Evolutionary conservation across 2,113 vertebrate species (phyloP).

Genomic region (Rhea americana): DNA sequence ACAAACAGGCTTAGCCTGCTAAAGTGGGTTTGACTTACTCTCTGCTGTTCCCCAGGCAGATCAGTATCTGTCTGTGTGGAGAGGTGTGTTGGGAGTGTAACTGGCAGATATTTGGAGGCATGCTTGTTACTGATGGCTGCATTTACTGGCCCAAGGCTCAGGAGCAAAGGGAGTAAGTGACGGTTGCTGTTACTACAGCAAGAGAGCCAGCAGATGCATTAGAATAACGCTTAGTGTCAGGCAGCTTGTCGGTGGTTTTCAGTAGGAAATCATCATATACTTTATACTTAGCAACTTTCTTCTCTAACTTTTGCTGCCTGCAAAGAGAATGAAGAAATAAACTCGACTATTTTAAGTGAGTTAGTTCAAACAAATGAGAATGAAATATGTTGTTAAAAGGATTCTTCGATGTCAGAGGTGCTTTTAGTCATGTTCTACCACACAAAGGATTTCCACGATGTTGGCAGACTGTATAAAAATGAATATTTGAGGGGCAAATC

Average conservation of each 20-base stretch:
- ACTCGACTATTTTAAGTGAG: not conserved
- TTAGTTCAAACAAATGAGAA: not conserved
- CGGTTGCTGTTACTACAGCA: not conserved
- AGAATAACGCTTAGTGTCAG: conserved; percentile 64
- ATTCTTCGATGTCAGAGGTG: not conserved
- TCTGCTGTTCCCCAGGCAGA: not conserved
- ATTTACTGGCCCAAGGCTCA: not conserved
- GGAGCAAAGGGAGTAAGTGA: not conserved
- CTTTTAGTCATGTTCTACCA: not conserved
- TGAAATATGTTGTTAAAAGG: not conserved
- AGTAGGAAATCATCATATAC: conserved; percentile 76
- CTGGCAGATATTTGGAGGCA: not conserved
- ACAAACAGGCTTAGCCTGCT: not conserved
- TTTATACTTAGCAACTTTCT: conserved; percentile 71
- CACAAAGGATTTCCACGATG: not conserved
- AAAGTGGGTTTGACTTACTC: not conserved
- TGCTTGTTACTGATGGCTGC: not conserved
- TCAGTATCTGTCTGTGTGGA: not conserved
- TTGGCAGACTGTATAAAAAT: not conserved
- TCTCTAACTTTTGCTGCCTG: conserved; percentile 74
- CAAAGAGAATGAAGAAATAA: conserved; percentile 17
- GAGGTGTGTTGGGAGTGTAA: not conserved
- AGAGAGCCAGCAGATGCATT: not conserved
- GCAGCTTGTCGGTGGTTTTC: conserved; percentile 75
- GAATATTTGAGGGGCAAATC: not conserved